These are phyloP conservation scores for Ips typographus DNA, from an alignment of 1,140 invertebrate species.

Conservation along the genomic window DNA sequence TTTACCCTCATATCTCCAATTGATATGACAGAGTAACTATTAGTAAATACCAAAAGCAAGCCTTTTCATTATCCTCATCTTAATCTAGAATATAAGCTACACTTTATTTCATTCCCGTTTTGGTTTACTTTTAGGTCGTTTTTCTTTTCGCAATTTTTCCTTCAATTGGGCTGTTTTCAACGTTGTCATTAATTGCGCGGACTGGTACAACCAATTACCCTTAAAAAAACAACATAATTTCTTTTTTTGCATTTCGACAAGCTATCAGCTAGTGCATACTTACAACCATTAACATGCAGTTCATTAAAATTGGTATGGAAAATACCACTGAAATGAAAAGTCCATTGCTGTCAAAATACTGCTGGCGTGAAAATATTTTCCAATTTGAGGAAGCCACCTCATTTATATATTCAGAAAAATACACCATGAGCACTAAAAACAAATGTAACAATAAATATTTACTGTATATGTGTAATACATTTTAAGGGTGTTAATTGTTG, in stretches of 20 bases:
- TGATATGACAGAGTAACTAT: too few relatives aligned
- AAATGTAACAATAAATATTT: slow-evolving; percentile 22
- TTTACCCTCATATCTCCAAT: too few relatives aligned
- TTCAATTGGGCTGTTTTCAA: slow-evolving; percentile 77
- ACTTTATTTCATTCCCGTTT: slow-evolving; percentile 1
- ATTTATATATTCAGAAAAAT: slow-evolving; percentile 87
- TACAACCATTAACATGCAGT: slow-evolving; percentile 92
- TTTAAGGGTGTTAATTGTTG: neutral
- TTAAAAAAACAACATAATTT: slow-evolving; percentile 9
- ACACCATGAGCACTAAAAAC: slow-evolving; percentile 74
- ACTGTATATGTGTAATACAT: neutral
- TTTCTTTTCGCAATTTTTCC: slow-evolving; percentile 45
- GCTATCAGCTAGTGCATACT: slow-evolving; percentile 53
- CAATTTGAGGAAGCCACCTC: slow-evolving; percentile 82
- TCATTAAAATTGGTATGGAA: slow-evolving; percentile 85
- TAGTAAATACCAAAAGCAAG: too few relatives aligned
- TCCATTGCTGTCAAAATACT: slow-evolving; percentile 91
- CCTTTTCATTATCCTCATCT: too few relatives aligned
- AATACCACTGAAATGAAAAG: slow-evolving; percentile 91
- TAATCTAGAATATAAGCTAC: too few relatives aligned
- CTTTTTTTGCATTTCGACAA: slow-evolving; percentile 48
- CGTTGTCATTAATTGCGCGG: slow-evolving; percentile 80
- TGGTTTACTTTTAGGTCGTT: slow-evolving; percentile 22
- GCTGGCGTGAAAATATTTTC: slow-evolving; percentile 83
- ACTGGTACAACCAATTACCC: slow-evolving; percentile 84